Conservation (phyloP, 1,140 invertebrate genomes). For the Zaprionus ghesquierei region DNA sequence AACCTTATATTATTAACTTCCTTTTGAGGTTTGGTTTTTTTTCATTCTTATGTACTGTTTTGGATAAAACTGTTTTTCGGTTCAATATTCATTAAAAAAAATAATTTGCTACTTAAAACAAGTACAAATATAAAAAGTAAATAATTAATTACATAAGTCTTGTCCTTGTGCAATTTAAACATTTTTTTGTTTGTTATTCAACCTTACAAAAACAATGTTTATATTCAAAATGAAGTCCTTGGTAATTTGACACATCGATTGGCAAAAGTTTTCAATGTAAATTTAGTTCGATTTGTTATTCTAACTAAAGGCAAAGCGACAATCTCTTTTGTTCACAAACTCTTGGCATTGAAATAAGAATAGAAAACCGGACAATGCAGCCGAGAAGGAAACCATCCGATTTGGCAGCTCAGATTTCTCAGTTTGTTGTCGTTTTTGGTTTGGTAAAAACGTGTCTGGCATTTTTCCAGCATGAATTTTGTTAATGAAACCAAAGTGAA, state of each 20-base stretch:
- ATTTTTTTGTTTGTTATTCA: neutral
- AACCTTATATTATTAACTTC: too few species aligned
- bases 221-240: neutral
- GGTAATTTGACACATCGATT: too few species aligned
- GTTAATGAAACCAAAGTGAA: slow-evolving; percentile 51
- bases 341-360: neutral
- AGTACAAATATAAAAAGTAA: too few species aligned
- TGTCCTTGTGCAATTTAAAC: too few species aligned
- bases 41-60: too few species aligned
- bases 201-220: neutral
- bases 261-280: neutral
- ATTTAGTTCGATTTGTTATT: neutral
- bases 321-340: neutral
- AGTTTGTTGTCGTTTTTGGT: slow-evolving; percentile 5
- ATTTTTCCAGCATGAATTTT: slow-evolving; percentile 27
- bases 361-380: neutral
- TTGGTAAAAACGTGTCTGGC: slow-evolving; percentile 38
- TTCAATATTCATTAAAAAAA: too few species aligned
- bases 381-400: slow-evolving; percentile 1
- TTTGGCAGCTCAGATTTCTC: slow-evolving; percentile 41
- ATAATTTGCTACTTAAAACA: too few species aligned
- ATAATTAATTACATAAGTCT: too few species aligned
- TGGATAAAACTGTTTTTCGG: too few species aligned
- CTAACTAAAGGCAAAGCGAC: neutral
- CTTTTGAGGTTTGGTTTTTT: too few species aligned